These are phyloP conservation scores for Drosophila parthenogenetica DNA, from an alignment of 2,888 invertebrate genomes.

Conservation along the genomic window DNA sequence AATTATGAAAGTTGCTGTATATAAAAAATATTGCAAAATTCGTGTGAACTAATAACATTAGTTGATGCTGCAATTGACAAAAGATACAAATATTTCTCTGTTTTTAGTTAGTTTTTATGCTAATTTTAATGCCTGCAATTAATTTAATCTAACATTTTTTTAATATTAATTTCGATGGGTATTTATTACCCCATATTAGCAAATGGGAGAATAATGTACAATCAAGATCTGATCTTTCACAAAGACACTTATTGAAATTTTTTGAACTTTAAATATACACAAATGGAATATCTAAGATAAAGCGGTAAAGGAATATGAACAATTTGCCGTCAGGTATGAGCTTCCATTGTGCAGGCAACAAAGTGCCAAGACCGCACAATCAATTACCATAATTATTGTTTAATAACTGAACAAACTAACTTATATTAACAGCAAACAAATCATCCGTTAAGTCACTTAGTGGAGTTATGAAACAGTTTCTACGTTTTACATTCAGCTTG, in stretches of 20 bases:
- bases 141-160: background rate
- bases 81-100: no score
- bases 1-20: background rate
- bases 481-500: constrained; percentile 39
- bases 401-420: constrained; percentile 35
- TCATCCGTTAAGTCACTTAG: constrained; percentile 54
- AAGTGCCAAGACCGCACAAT: constrained; percentile 11
- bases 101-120: background rate
- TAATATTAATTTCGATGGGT: background rate
- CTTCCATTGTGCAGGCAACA: background rate
- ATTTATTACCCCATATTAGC: background rate
- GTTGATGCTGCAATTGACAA: background rate
- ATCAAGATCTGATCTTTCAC: background rate
- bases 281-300: background rate
- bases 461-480: constrained; percentile 36
- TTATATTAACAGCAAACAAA: constrained; percentile 34
- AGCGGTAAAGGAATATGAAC: background rate
- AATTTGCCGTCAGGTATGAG: background rate
- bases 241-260: background rate
- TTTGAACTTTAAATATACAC: background rate
- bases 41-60: background rate
- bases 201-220: background rate
- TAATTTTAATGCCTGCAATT: background rate
- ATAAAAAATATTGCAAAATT: no score
- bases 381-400: constrained; percentile 49